These are phyloP conservation scores for Drosophila stalkeri DNA, from an alignment of 2,888 invertebrate genomes.

Conservation along the genomic window DNA sequence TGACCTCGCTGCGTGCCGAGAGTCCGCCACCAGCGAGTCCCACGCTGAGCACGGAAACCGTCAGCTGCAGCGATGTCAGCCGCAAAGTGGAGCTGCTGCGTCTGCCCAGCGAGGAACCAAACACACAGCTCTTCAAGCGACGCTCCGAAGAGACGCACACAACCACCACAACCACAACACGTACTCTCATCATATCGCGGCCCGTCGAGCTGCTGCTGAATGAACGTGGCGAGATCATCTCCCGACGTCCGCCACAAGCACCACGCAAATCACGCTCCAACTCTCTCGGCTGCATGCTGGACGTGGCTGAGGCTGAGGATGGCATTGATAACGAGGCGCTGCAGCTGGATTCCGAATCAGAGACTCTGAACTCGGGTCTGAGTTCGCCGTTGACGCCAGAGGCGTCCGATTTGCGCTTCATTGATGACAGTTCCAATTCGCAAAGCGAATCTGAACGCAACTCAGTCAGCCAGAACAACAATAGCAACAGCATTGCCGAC, in stretches of 20 bases:
- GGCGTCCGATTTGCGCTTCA: slow-evolving; percentile 81
- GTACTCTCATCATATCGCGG: slow-evolving; percentile 77
- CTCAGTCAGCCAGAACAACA: slow-evolving; percentile 44
- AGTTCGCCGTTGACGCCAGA: slow-evolving; percentile 63
- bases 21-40: slow-evolving; percentile 64
- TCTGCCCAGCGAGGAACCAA: slow-evolving; percentile 56
- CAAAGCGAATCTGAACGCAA: slow-evolving; percentile 83
- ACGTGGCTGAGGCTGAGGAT: slow-evolving; percentile 55
- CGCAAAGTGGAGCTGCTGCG: slow-evolving; percentile 72
- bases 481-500: slow-evolving; percentile 15
- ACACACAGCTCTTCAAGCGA: slow-evolving; percentile 58
- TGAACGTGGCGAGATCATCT: slow-evolving; percentile 81
- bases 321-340: slow-evolving; percentile 47
- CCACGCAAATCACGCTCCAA: slow-evolving; percentile 79
- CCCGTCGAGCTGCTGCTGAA: slow-evolving; percentile 81
- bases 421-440: slow-evolving; percentile 84
- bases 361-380: slow-evolving; percentile 37
- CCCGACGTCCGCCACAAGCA: slow-evolving; percentile 55
- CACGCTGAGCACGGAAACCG: slow-evolving; percentile 64
- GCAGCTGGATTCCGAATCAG: slow-evolving; percentile 25
- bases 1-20: slow-evolving; percentile 48
- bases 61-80: slow-evolving; percentile 74
- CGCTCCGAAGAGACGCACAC: slow-evolving; percentile 79
- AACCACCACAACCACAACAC: slow-evolving; percentile 82
- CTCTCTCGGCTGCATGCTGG: slow-evolving; percentile 83